phyloP scores from a whole-genome alignment of 2,113 vertebrate genomes.

The Psephotus haematonotus region DNA sequence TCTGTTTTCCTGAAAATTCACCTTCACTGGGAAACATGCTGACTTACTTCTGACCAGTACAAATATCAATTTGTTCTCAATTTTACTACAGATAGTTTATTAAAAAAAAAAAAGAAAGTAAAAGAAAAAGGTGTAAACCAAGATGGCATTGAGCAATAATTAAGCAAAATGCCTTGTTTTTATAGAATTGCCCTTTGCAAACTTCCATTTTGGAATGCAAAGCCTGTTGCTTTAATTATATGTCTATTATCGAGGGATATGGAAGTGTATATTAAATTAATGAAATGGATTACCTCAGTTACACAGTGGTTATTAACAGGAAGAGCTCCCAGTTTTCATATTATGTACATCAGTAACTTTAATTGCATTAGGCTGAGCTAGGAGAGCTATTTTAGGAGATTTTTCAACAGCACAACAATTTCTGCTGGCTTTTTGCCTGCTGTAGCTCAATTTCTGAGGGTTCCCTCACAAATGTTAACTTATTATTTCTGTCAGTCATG shows the following conservation, averaged over 20 bases:
- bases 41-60: neutral
- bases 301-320: slow-evolving; percentile 80
- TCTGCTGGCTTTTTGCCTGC: slow-evolving; percentile 77
- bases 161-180: slow-evolving; percentile 23
- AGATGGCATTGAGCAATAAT: neutral
- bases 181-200: slow-evolving; percentile 35
- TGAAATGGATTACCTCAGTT: slow-evolving; percentile 73
- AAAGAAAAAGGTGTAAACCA: neutral
- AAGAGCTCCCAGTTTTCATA: slow-evolving; percentile 78
- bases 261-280: slow-evolving; percentile 77
- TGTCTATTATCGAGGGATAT: slow-evolving; percentile 52
- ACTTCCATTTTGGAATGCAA: slow-evolving; percentile 65
- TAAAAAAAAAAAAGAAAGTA: neutral
- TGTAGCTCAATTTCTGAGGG: slow-evolving; percentile 74
- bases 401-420: slow-evolving; percentile 73
- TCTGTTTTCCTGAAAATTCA: neutral
- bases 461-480: slow-evolving; percentile 70
- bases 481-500: slow-evolving; percentile 84
- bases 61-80: neutral
- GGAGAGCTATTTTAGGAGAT: slow-evolving; percentile 76
- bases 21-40: neutral
- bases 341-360: slow-evolving; percentile 82
- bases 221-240: slow-evolving; percentile 73
- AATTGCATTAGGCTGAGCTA: slow-evolving; percentile 78
- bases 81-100: neutral